A percentile compares a stretch with the other conserved stretches of the same genome.
Evolutionary conservation across 2,113 vertebrate genomes (phyloP).

Genomic region (Tympanuchus pallidicinctus): DNA sequence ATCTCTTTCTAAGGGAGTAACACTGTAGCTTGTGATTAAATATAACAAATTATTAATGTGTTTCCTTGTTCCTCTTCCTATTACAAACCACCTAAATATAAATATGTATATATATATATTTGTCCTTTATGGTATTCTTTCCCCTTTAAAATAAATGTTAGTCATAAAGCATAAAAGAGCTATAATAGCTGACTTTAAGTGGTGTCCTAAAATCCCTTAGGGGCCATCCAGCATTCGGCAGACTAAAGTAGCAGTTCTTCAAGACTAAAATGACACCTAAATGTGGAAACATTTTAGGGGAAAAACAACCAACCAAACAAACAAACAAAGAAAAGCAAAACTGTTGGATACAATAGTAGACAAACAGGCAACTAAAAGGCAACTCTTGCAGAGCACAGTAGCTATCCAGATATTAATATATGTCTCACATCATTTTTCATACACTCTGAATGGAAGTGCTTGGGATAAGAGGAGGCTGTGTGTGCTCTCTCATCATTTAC

Average conservation of each 20-base stretch:
- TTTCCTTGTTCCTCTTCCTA: background rate
- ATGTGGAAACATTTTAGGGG: background rate
- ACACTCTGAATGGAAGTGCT: background rate
- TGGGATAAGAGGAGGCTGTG: background rate
- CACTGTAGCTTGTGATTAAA: background rate
- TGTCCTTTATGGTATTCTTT: background rate
- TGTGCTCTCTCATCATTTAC: background rate
- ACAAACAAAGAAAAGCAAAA: background rate
- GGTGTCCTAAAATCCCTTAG: conserved; percentile 1
- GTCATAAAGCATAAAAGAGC: background rate
- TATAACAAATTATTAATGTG: background rate
- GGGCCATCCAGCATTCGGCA: background rate
- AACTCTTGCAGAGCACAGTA: background rate
- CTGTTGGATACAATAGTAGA: background rate
- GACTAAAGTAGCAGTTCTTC: conserved; percentile 24
- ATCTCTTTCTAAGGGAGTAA: background rate
- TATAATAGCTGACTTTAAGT: conserved; percentile 25
- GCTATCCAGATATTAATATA: background rate
- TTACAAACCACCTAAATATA: background rate
- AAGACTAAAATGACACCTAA: conserved; percentile 12
- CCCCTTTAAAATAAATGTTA: background rate
- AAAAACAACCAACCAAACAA: background rate
- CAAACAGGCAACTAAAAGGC: background rate
- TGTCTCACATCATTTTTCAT: background rate
- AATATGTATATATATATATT: background rate